These are phyloP conservation scores for Puffinus mauretanicus DNA, from an alignment of 2,113 vertebrate genomes.

Conservation along the genomic window DNA sequence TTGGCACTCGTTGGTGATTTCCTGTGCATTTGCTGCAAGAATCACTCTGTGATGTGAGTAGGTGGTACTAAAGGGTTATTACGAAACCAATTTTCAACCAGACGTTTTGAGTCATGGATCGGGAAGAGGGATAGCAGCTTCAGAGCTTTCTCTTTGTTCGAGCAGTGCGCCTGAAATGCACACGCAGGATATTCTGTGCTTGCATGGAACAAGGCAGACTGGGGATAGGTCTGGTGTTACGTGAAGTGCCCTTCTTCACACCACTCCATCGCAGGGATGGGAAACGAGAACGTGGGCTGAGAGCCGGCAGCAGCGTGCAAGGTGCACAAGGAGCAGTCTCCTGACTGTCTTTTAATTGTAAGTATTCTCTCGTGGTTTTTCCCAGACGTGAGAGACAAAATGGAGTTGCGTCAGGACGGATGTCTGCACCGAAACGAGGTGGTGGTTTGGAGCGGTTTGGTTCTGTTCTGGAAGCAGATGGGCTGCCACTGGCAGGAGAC, in stretches of 20 bases:
- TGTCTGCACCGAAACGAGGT: not conserved
- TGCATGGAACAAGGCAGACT: not conserved
- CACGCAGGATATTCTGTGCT: not conserved
- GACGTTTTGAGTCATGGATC: slow-evolving; percentile 60
- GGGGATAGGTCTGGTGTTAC: not conserved
- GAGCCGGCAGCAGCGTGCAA: not conserved
- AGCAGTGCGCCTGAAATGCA: not conserved
- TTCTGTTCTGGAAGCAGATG: slow-evolving; percentile 25
- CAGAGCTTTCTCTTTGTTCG: slow-evolving; percentile 46
- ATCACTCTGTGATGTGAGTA: slow-evolving; percentile 71
- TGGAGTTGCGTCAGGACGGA: slow-evolving; percentile 12
- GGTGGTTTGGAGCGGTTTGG: slow-evolving; percentile 4
- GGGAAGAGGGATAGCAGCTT: slow-evolving; percentile 49
- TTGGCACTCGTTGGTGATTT: slow-evolving; percentile 68
- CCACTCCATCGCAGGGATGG: not conserved
- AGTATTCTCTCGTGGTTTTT: slow-evolving; percentile 37
- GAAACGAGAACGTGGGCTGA: not conserved
- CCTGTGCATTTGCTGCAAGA: slow-evolving; percentile 59
- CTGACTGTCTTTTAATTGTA: not conserved
- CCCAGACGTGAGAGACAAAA: slow-evolving; percentile 10
- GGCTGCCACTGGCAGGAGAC: slow-evolving; percentile 2
- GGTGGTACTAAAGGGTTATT: slow-evolving; percentile 73
- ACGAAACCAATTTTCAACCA: slow-evolving; percentile 63
- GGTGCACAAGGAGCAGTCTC: not conserved
- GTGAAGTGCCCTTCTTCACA: not conserved